These are phyloP conservation scores for Sebastes ruberrimus DNA, from an alignment of 2,797 vertebrate genomes.

Conservation along the genomic window DNA sequence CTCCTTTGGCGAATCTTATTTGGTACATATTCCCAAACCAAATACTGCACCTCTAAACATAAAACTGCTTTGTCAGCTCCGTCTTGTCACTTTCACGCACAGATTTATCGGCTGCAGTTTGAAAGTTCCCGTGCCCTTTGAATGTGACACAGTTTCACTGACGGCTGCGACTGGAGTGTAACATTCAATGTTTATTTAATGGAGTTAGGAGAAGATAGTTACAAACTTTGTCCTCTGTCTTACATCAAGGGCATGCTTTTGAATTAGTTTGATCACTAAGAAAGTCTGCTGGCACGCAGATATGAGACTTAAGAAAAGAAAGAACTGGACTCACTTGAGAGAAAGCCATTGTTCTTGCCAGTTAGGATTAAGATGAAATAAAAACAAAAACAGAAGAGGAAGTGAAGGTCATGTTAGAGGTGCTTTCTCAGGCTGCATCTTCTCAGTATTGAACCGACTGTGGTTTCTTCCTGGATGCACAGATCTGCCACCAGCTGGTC, in stretches of 20 bases:
- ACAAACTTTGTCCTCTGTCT: conserved; percentile 20
- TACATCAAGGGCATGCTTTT: conserved; percentile 22
- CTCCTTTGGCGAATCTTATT: background rate
- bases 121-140: conserved; percentile 41
- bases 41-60: conserved; percentile 8
- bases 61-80: conserved; percentile 44
- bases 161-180: background rate
- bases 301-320: background rate
- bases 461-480: background rate
- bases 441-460: background rate
- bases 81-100: conserved; percentile 18
- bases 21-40: conserved; percentile 9
- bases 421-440: background rate
- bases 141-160: conserved; percentile 26
- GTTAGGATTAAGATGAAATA: conserved; percentile 4
- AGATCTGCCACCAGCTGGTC: background rate
- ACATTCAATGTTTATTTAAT: conserved; percentile 53
- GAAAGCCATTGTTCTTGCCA: conserved; percentile 12
- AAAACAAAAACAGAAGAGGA: background rate
- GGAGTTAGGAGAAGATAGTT: conserved; percentile 15
- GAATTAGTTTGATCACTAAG: conserved; percentile 10
- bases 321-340: conserved; percentile 2
- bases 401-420: conserved; percentile 2
- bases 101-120: conserved; percentile 15
- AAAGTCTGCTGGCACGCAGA: background rate